These are phyloP conservation scores for Clitarchus hookeri DNA, from an alignment of 2,888 invertebrate genomes.

Conservation along the genomic window DNA sequence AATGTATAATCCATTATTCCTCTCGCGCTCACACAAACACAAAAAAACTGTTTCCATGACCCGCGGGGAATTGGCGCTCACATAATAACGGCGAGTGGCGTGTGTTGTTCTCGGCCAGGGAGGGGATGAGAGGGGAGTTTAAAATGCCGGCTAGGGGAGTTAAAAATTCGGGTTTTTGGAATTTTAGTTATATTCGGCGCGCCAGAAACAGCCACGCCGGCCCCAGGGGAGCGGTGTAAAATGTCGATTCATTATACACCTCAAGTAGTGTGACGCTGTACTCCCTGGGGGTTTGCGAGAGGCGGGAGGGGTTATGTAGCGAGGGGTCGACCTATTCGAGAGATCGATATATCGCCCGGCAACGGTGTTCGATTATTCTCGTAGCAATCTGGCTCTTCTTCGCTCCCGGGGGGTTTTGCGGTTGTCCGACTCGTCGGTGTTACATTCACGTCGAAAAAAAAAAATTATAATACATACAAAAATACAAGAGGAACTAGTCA, in stretches of 20 bases:
- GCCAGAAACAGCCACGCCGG: neutral
- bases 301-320: neutral
- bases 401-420: neutral
- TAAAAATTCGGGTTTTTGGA: slow-evolving; percentile 29
- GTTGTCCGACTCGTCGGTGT: no score
- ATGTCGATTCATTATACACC: slow-evolving; percentile 40
- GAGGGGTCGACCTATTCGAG: neutral
- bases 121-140: slow-evolving; percentile 17
- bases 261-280: slow-evolving; percentile 38
- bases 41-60: neutral
- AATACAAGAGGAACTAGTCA: no score
- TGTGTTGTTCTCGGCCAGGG: neutral
- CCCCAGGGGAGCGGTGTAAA: slow-evolving; percentile 32
- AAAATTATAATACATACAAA: no score
- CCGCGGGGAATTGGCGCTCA: neutral
- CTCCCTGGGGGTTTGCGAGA: slow-evolving; percentile 25
- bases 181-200: slow-evolving; percentile 33
- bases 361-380: neutral
- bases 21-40: neutral
- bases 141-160: slow-evolving; percentile 7
- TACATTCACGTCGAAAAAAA: no score
- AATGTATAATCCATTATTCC: slow-evolving; percentile 14
- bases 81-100: slow-evolving; percentile 14
- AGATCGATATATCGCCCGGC: neutral
- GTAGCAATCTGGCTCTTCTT: slow-evolving; percentile 6